These are phyloP conservation scores for Sarcophaga bullata DNA, from an alignment of 1,140 invertebrate species.

Conservation along the genomic window DNA sequence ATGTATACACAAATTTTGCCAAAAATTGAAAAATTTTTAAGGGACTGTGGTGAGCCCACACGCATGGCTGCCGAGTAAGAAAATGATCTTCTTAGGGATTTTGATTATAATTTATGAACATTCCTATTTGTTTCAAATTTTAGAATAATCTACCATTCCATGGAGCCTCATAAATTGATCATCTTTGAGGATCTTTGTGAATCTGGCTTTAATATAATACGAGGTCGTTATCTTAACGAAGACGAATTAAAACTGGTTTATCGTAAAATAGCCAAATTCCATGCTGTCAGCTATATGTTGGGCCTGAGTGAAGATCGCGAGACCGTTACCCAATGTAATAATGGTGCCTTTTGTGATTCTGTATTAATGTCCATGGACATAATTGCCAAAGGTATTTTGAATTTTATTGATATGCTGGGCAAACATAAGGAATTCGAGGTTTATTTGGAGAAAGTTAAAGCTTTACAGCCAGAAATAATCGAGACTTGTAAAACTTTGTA, in stretches of 20 bases:
- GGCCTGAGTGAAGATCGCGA: slow-evolving; percentile 33
- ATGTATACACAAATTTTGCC: slow-evolving; percentile 51
- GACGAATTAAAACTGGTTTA: slow-evolving; percentile 45
- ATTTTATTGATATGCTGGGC: not conserved
- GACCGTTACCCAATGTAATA: not conserved
- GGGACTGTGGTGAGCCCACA: slow-evolving; percentile 46
- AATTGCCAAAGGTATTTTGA: not conserved
- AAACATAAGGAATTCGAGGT: not conserved
- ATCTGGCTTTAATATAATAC: slow-evolving; percentile 48
- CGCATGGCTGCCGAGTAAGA: not conserved
- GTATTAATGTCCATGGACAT: not conserved
- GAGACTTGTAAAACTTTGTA: not conserved
- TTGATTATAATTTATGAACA: not conserved
- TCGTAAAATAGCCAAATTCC: slow-evolving; percentile 54
- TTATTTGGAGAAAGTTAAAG: not conserved
- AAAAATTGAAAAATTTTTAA: slow-evolving; percentile 48
- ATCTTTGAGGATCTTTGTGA: slow-evolving; percentile 52
- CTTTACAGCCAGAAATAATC: not conserved
- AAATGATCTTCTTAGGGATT: not conserved
- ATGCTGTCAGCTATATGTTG: slow-evolving; percentile 54
- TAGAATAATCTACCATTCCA: slow-evolving; percentile 48
- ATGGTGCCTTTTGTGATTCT: not conserved
- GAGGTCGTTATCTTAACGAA: slow-evolving; percentile 40
- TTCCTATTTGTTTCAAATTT: not conserved
- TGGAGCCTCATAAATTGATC: slow-evolving; percentile 49